Evolutionary conservation across 2,888 invertebrate species (phyloP).

Genomic region (Elaeidobius kamerunicus): DNA sequence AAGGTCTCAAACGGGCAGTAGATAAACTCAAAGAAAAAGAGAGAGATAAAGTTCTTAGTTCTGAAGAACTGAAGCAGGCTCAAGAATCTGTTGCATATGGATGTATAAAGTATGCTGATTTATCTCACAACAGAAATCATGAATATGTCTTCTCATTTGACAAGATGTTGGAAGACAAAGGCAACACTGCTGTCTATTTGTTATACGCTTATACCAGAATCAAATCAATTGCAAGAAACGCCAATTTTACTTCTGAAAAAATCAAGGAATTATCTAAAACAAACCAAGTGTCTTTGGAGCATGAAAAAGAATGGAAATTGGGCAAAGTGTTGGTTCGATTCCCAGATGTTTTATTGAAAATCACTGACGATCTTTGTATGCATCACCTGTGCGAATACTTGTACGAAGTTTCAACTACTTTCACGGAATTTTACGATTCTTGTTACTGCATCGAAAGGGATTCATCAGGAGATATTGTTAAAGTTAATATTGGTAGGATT

Average conservation of each 20-base stretch:
- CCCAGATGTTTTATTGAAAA: constrained; percentile 80
- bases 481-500: constrained; percentile 82
- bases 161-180: constrained; percentile 98
- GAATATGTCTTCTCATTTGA: constrained; percentile 99
- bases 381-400: constrained; percentile 93
- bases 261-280: constrained; percentile 60
- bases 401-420: constrained; percentile 89
- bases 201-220: constrained; percentile 94
- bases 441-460: constrained; percentile 98
- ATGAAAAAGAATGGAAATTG: constrained; percentile 93
- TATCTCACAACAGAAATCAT: constrained; percentile 87
- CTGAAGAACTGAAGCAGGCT: constrained; percentile 76
- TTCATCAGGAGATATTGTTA: constrained; percentile 71
- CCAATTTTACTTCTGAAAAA: constrained; percentile 63
- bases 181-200: constrained; percentile 97
- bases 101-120: constrained; percentile 97
- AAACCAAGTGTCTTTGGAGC: constrained; percentile 66
- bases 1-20: constrained; percentile 79
- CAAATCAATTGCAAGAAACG: constrained; percentile 81
- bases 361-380: constrained; percentile 75
- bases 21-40: constrained; percentile 84
- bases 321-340: constrained; percentile 84
- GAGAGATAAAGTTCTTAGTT: constrained; percentile 53
- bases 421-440: constrained; percentile 95
- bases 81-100: constrained; percentile 95